Base-by-base conservation (phyloP, 2,888 invertebrate genomes). In the Tenthredo distinguenda region DNA sequence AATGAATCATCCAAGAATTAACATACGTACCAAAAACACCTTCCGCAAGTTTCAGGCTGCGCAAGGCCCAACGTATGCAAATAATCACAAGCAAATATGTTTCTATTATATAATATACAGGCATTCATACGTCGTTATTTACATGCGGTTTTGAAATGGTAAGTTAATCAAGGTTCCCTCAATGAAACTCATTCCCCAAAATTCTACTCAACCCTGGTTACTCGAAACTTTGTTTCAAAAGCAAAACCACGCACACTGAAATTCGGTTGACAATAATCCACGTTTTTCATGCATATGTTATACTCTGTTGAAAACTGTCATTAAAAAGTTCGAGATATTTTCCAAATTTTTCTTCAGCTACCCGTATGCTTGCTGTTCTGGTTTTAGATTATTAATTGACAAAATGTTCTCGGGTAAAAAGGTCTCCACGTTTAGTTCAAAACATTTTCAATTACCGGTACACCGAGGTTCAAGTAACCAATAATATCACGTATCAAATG, bases 1-100 rank as follows among this genome's bases (percentile, higher is more conserved):
- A 77, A 77, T 58, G 58, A 79, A 55, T 79, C 47, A 34, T 18
- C 55, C 55, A 47, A n/a, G 58, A 47, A 79, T 77, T 58, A 77
- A 47, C 77, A 77, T 77, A 77, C n/a, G 26, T n/a, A 37, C 79
- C 58, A 21, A 79, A 77, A 79, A 79, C 58, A 79, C 76, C 50
- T 55, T 40, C 15, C 5, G n/a, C 26, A 7, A 5, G 18, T 4
- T 47, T 47, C 15, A 7, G 50, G 26, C 12, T 77, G 2, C 55
- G 7, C 55, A 7, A 55, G 55, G n/a, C 7, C n/a, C 55, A 55
- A n/a, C 7, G 55, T 55, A n/a, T 55, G 55, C n/a, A 55, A 55
- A 55, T n/a, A 55, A 55, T n/a, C 55, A 0, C n/a, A 55, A 55
- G n/a, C n/a, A 55, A n/a, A 7, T 55, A 55, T 5, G 15, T 50